phyloP scores from a whole-genome alignment of 2,113 vertebrate species.

The Cephalopterus ornatus region DNA sequence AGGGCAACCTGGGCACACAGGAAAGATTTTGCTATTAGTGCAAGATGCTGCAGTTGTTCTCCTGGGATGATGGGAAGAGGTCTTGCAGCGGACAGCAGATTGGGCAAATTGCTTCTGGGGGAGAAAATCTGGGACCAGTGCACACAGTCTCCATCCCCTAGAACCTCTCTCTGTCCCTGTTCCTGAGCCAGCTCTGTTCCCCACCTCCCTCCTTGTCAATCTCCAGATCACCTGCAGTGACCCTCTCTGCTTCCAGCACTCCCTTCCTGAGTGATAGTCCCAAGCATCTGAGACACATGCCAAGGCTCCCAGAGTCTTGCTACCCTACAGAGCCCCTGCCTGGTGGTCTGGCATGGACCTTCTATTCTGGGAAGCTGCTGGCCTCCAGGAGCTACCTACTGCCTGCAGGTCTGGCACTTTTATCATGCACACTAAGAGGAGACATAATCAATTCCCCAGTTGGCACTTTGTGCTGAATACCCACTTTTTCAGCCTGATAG shows the following conservation, averaged over 20 bases:
- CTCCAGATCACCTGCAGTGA: not conserved
- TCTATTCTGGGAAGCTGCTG: not conserved
- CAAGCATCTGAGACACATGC: accelerated
- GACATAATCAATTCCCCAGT: slow-evolving; percentile 88
- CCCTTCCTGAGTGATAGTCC: accelerated
- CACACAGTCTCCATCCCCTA: not conserved
- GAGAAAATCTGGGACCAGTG: not conserved
- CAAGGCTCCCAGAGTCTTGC: accelerated
- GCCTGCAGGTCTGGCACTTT: slow-evolving; percentile 69
- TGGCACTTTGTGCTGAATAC: slow-evolving; percentile 84
- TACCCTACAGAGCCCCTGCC: accelerated
- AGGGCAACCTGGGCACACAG: not conserved
- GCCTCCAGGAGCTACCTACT: slow-evolving; percentile 62
- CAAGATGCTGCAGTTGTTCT: not conserved
- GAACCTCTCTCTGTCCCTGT: not conserved
- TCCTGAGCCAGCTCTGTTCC: not conserved
- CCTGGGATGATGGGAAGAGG: not conserved
- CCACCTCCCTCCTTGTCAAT: not conserved
- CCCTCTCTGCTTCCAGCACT: not conserved
- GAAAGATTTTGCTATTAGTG: not conserved
- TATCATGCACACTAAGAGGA: slow-evolving; percentile 80
- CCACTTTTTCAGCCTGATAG: slow-evolving; percentile 88
- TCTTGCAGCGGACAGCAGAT: accelerated
- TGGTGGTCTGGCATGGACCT: not conserved
- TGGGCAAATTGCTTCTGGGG: not conserved